A percentile compares a stretch with the other conserved stretches of the same genome.
Evolutionary conservation across 23 tunicate genomes (phyloP).

Genomic region (Phallusia fumigata): DNA sequence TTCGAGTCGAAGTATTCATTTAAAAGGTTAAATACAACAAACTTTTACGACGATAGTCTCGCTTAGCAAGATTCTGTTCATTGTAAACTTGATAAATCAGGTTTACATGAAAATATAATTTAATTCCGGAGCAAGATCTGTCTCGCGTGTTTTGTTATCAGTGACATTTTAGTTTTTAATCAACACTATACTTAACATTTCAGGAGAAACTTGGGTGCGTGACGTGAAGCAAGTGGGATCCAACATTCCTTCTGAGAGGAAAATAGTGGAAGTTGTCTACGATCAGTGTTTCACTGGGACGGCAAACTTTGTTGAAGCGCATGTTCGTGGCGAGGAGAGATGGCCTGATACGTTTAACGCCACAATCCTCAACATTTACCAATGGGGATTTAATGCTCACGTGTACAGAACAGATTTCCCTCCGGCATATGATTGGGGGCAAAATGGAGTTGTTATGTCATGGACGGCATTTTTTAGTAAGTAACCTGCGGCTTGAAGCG

Average conservation of each 20-base stretch:
- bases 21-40: too few species aligned
- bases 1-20: too few species aligned
- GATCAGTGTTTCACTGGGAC: background rate
- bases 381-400: background rate
- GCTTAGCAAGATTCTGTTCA: too few species aligned
- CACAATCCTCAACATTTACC: background rate
- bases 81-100: too few species aligned
- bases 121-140: too few species aligned
- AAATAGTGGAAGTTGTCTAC: background rate
- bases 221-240: background rate
- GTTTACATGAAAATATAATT: too few species aligned
- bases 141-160: too few species aligned
- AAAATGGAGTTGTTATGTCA: background rate
- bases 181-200: background rate
- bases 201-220: background rate
- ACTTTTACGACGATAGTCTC: too few species aligned
- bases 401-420: background rate
- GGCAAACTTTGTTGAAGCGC: background rate
- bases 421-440: background rate
- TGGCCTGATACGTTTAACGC: constrained; percentile 6
- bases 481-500: too few species aligned
- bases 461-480: background rate
- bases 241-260: background rate
- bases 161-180: too few species aligned
- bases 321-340: background rate